Conservation (phyloP, 2,888 invertebrate species). For the Apotomis betuletana region DNA sequence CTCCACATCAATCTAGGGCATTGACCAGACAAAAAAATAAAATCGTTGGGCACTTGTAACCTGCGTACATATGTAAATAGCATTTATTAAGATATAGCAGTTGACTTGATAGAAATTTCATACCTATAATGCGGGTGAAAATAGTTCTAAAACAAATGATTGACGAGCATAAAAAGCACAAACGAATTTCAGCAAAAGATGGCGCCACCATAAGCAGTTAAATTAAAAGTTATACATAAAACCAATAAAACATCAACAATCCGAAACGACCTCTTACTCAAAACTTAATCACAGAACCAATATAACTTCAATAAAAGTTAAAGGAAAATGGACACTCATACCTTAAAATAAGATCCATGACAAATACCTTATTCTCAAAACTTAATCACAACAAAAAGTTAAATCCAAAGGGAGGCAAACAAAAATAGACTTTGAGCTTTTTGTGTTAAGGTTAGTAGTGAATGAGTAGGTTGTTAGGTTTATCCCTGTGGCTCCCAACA, state of each 20-base stretch:
- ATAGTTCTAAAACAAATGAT: no score
- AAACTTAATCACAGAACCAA: slow-evolving; percentile 42
- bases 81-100: no score
- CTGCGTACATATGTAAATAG: no score
- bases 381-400: slow-evolving; percentile 33
- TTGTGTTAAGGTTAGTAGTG: slow-evolving; percentile 41
- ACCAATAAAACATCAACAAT: slow-evolving; percentile 65
- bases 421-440: slow-evolving; percentile 45
- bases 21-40: no score
- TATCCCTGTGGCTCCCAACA: slow-evolving; percentile 10
- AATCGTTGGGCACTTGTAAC: no score
- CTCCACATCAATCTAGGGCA: no score
- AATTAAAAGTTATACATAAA: slow-evolving; percentile 58
- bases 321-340: slow-evolving; percentile 45
- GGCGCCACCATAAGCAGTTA: slow-evolving; percentile 47
- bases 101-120: no score
- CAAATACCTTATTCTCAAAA: slow-evolving; percentile 17
- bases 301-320: slow-evolving; percentile 17
- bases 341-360: slow-evolving; percentile 39
- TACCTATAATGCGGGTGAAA: no score
- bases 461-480: slow-evolving; percentile 42
- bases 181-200: slow-evolving; percentile 19
- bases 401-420: slow-evolving; percentile 15
- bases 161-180: background rate
- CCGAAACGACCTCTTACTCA: slow-evolving; percentile 49